Evolutionary conservation across 2,797 vertebrate species (phyloP), one percentile per base, ranked within the genome.

Genomic region (Podarcis lilfordi): DNA sequence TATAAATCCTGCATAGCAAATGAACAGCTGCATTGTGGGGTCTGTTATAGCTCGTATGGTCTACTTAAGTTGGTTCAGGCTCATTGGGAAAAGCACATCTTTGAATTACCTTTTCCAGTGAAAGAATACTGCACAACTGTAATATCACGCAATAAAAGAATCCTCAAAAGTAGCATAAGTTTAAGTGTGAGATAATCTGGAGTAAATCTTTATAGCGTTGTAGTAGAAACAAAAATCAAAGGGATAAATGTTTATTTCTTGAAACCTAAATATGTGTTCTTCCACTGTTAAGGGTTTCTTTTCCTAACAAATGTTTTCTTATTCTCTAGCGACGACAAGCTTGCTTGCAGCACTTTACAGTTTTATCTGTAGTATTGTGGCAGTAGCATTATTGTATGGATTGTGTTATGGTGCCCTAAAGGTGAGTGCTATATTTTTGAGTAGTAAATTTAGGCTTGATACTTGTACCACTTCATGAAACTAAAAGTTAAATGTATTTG

Each of bases 321-420:
- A 8, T 69, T 72, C 11, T 82, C 75, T 95, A 99, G 99, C 99
- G 92, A 98, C 98, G 93, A 99, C 98, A 90, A 99, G 99, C 97
- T 97, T 99, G 89, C 98, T 98, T 93, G 99, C 99, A 86, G 98
- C 99, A 79, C 96, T 99, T 94, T 99, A 99, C 97, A 99, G 99
- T 95, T 97, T 99, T 89, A 97, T 99, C 94, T 98, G 98, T 95
- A 99, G 99, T 96, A 92, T 98, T 35, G 94, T 99, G 95, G 98
- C 98, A n/a, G 98, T 99, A 50, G 98, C 98, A 82, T 97, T 99
- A 95, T 97, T 99, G n/a, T 99, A 99, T 76, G 99, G 98, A 91
- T 97, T 99, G 92, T 99, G 99, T 96, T 99, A 99, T 9, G 98
- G 98, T 88, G 98, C 99, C 86, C 96, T 99, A 93, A 98, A 98